These are phyloP conservation scores for Zaprionus vittiger DNA, from an alignment of 1,140 invertebrate species.

Conservation along the genomic window DNA sequence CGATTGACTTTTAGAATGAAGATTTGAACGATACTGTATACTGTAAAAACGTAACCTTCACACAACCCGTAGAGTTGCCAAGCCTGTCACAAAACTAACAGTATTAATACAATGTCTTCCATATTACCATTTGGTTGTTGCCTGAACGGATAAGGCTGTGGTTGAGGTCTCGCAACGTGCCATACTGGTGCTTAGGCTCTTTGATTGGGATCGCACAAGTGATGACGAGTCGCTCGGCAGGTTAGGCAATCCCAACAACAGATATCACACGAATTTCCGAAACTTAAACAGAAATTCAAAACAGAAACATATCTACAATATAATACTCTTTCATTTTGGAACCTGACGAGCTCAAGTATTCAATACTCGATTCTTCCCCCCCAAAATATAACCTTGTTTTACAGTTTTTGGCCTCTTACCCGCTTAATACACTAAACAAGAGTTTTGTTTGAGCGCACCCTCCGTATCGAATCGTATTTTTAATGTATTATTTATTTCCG, in stretches of 20 bases:
- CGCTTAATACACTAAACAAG: conserved; percentile 44
- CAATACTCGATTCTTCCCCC: conserved; percentile 14
- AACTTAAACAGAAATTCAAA: conserved; percentile 4
- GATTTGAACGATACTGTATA: conserved; percentile 9
- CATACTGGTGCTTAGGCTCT: conserved; percentile 86
- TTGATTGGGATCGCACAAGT: conserved; percentile 92
- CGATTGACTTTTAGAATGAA: conserved; percentile 2
- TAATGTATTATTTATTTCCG: conserved; percentile 3
- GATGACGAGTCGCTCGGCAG: conserved; percentile 92
- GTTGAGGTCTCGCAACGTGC: conserved; percentile 85
- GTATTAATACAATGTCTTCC: conserved; percentile 72
- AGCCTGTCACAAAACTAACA: conserved; percentile 50
- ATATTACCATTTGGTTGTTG: conserved; percentile 56
- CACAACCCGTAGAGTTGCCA: conserved; percentile 37
- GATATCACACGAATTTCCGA: conserved; percentile 25
- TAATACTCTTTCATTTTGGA: conserved; percentile 5
- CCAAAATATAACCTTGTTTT: background rate
- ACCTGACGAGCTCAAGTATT: background rate
- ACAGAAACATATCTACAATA: conserved; percentile 17
- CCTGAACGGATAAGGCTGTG: conserved; percentile 69
- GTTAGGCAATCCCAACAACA: conserved; percentile 85
- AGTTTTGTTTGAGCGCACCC: background rate
- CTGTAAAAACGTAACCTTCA: conserved; percentile 38
- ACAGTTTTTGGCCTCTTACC: conserved; percentile 19
- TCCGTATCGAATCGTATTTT: background rate